phyloP scores from a whole-genome alignment of 1,140 invertebrate species.

The Microplitis mediator region DNA sequence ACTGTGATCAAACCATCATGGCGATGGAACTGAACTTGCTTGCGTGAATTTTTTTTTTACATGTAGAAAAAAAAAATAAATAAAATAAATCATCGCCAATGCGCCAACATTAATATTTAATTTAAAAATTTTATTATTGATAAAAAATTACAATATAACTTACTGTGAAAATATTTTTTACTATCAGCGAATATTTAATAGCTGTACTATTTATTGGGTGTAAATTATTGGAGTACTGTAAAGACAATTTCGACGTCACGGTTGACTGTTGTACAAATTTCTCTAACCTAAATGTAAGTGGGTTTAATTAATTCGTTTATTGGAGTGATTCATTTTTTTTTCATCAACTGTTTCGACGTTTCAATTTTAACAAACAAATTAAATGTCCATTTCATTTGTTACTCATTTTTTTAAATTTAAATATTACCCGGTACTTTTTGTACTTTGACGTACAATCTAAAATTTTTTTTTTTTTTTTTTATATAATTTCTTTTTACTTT shows the following conservation, averaged over 20 bases:
- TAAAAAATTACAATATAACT: not conserved
- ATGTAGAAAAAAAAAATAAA: not conserved
- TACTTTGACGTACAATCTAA: too few relatives aligned
- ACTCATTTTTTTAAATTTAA: too few relatives aligned
- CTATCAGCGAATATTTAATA: too few relatives aligned
- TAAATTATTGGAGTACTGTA: too few relatives aligned
- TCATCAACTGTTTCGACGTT: not conserved
- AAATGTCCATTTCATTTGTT: too few relatives aligned
- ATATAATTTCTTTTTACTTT: too few relatives aligned
- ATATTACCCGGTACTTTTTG: too few relatives aligned
- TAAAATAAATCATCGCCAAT: slow-evolving; percentile 6
- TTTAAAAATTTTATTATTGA: not conserved
- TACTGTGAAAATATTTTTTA: too few relatives aligned
- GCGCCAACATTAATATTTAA: not conserved
- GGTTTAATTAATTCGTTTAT: not conserved
- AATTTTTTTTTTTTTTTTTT: too few relatives aligned
- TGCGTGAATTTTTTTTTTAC: slow-evolving; percentile 1
- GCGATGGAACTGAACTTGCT: slow-evolving; percentile 7
- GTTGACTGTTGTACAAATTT: not conserved
- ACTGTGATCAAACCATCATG: slow-evolving; percentile 22
- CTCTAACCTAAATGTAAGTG: slow-evolving; percentile 15
- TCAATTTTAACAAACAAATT: not conserved
- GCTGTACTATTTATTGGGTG: too few relatives aligned
- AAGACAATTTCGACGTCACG: not conserved
- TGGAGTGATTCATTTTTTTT: not conserved